These are phyloP conservation scores for Tetrapedia diversipes DNA, from an alignment of 2,888 invertebrate genomes.

Conservation along the genomic window DNA sequence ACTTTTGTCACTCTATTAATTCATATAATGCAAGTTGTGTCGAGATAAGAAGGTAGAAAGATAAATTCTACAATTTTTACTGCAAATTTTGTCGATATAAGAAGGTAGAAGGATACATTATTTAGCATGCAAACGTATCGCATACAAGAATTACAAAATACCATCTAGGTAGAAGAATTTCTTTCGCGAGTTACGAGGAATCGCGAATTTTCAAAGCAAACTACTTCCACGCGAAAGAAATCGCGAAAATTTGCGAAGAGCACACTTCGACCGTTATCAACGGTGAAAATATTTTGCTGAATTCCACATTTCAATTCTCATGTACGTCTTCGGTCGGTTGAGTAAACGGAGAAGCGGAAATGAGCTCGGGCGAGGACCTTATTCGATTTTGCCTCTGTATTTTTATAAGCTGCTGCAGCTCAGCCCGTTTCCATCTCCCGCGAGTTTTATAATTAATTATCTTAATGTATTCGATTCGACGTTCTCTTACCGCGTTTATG, in stretches of 20 bases:
- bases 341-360: slow-evolving; percentile 66
- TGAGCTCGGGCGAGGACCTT: slow-evolving; percentile 63
- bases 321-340: slow-evolving; percentile 67
- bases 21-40: no score
- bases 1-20: no score
- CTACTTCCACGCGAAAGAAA: no score
- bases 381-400: slow-evolving; percentile 75
- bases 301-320: slow-evolving; percentile 75
- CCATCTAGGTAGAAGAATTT: no score
- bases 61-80: no score
- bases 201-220: no score
- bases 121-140: no score
- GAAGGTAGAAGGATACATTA: no score
- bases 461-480: slow-evolving; percentile 75
- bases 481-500: slow-evolving; percentile 26
- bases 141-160: no score
- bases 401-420: slow-evolving; percentile 66
- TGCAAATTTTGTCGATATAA: no score
- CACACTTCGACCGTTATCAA: slow-evolving; percentile 19
- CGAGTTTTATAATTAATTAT: slow-evolving; percentile 78
- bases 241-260: slow-evolving; percentile 19
- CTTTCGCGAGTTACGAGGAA: no score
- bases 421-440: slow-evolving; percentile 30
- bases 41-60: no score
- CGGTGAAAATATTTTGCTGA: slow-evolving; percentile 70